Evolutionary conservation across 2,888 invertebrate genomes (phyloP).

Genomic region (Ceramica pisi): DNA sequence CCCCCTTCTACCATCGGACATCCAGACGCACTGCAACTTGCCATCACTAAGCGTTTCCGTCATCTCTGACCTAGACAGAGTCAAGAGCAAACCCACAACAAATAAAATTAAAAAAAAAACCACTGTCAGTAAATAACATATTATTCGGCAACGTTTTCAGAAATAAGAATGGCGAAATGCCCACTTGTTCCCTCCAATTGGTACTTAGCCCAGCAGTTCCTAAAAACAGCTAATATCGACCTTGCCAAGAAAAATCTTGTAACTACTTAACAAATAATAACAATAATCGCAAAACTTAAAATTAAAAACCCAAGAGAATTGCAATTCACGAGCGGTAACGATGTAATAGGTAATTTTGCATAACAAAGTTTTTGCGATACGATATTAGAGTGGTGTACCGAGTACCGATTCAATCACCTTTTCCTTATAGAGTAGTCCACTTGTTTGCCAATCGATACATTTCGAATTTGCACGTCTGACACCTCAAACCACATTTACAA

Average conservation of each 20-base stretch:
- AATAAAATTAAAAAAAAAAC: too few species aligned
- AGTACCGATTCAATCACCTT: conserved; percentile 45
- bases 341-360: conserved; percentile 60
- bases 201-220: neutral
- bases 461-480: conserved; percentile 52
- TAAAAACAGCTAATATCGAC: neutral
- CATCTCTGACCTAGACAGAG: too few species aligned
- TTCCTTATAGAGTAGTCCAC: conserved; percentile 51
- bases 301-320: conserved; percentile 37
- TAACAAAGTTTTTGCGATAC: conserved; percentile 57
- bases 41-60: too few species aligned
- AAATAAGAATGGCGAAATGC: too few species aligned
- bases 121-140: too few species aligned
- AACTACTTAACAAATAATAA: conserved; percentile 37
- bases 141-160: too few species aligned
- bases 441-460: conserved; percentile 57
- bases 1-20: too few species aligned
- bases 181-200: too few species aligned
- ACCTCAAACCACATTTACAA: conserved; percentile 41
- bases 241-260: neutral
- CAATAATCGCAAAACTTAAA: conserved; percentile 15
- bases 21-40: too few species aligned
- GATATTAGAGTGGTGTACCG: conserved; percentile 44
- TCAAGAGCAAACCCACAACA: too few species aligned
- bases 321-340: conserved; percentile 60